Evolutionary conservation across 1,140 invertebrate genomes (phyloP).

Genomic region (Orius insidiosus): DNA sequence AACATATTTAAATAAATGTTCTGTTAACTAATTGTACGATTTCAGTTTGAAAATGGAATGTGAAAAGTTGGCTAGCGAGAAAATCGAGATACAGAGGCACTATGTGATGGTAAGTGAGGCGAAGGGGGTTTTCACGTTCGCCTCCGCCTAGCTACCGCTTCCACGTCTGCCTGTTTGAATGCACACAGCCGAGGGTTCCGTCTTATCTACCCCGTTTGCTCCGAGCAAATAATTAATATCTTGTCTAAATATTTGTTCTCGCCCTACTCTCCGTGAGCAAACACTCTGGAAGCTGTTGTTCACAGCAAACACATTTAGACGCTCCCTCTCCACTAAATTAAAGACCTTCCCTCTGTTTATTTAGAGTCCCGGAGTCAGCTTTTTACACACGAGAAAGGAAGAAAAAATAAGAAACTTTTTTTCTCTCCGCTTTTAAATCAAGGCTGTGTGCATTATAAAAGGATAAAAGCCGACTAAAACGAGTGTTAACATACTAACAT

Average conservation of each 20-base stretch:
- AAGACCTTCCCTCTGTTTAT: background rate
- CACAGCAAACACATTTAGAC: conserved; percentile 7
- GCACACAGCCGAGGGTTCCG: background rate
- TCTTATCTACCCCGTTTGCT: conserved; percentile 6
- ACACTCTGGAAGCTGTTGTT: conserved; percentile 4
- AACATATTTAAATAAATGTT: no score
- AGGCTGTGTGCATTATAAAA: no score
- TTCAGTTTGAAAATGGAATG: conserved; percentile 26
- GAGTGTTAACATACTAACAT: no score
- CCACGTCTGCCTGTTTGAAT: conserved; percentile 1
- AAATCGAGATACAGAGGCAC: conserved; percentile 96
- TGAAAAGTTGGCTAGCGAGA: conserved; percentile 92
- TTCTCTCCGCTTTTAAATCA: no score
- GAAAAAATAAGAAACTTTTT: no score
- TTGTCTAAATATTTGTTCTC: conserved; percentile 3
- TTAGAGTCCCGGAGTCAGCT: background rate
- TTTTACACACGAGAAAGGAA: no score
- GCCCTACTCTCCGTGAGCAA: conserved; percentile 3
- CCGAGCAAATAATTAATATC: conserved; percentile 8
- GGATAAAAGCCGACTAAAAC: no score
- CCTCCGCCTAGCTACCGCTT: conserved; percentile 5
- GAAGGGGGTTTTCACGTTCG: conserved; percentile 10
- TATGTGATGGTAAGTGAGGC: conserved; percentile 86
- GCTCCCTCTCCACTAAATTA: background rate
- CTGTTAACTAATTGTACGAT: conserved; percentile 4